Evolutionary conservation across 1,140 invertebrate species (phyloP), one percentile per base, ranked within the genome.

Genomic region (Choristoneura fumiferana): DNA sequence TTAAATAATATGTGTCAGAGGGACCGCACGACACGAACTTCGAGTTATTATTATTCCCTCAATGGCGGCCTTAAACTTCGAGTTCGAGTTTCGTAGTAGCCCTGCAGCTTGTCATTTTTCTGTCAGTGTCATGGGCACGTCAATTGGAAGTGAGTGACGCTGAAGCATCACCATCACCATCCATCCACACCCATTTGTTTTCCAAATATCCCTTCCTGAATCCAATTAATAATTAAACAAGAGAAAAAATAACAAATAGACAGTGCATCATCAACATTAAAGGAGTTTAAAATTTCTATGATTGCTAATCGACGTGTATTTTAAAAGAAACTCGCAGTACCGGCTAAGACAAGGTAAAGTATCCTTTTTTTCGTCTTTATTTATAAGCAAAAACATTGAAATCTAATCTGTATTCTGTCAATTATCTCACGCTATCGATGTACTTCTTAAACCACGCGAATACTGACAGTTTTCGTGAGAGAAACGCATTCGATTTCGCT

Each of bases 181-280:
- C n/a, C n/a, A 10, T 29, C 43, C 43, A 49, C 43, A 49, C 43
- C 43, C 43, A 29, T 49, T 49, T 49, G 43, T 49, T 49, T 49
- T 49, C 43, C 18, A 49, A 49, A 49, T 49, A 49, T 49, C 43
- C 43, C 43, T 49, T 29, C 43, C 43, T 49, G 4, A 18, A 13
- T 17, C 43, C 43, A 29, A 49, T 22, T 22, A 49, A 12, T 12
- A 12, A 49, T 17, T 29, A 9, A 10, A 33, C 18, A 49, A 33
- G 14, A 12, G 10, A 15, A 22, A 49, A n/a, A 10, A 49, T 17
- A 33, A n/a, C n/a, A 49, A 49, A 22, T 33, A 29, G 6, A 49
- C 12, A 49, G 43, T 49, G 22, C 18, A 4, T 0, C 10, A 12
- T 12, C 5, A 22, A 33, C 12, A 12, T 33, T 12, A 0, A 49